Percentiles rank a stretch among this genome's conserved stretches.
Evolutionary conservation across 2,888 invertebrate genomes (phyloP).

Genomic region (Lithophane semibrunnea): DNA sequence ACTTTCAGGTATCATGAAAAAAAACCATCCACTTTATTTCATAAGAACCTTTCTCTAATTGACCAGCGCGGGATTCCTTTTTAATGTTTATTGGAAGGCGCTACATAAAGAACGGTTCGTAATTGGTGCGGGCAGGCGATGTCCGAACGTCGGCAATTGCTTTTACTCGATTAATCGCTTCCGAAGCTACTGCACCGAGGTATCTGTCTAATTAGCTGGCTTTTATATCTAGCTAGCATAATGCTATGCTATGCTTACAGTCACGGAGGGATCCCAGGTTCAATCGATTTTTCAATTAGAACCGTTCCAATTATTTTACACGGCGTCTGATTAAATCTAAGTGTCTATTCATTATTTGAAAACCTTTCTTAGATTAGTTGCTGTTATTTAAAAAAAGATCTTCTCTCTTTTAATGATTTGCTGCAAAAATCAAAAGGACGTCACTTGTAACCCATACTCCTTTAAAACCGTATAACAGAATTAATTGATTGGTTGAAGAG

Average conservation of each 20-base stretch:
- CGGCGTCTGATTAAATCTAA: neutral
- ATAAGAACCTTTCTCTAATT: conserved; percentile 7
- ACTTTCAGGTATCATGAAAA: neutral
- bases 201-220: conserved; percentile 21
- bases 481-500: conserved; percentile 3
- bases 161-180: conserved; percentile 70
- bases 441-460: neutral
- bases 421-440: neutral
- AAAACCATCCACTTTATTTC: neutral
- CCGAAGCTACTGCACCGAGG: conserved; percentile 18
- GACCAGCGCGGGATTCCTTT: conserved; percentile 21
- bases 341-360: neutral
- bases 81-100: conserved; percentile 44
- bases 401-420: neutral
- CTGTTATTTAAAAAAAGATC: neutral
- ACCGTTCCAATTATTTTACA: too few species aligned
- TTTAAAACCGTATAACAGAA: conserved; percentile 1
- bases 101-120: conserved; percentile 43
- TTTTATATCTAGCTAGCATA: neutral
- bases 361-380: neutral
- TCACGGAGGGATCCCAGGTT: neutral
- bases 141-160: conserved; percentile 68
- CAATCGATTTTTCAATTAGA: neutral
- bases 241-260: neutral
- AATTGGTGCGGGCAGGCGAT: conserved; percentile 63